Base-by-base conservation (phyloP, 2,113 vertebrate genomes). In the Amblyornis subalaris region DNA sequence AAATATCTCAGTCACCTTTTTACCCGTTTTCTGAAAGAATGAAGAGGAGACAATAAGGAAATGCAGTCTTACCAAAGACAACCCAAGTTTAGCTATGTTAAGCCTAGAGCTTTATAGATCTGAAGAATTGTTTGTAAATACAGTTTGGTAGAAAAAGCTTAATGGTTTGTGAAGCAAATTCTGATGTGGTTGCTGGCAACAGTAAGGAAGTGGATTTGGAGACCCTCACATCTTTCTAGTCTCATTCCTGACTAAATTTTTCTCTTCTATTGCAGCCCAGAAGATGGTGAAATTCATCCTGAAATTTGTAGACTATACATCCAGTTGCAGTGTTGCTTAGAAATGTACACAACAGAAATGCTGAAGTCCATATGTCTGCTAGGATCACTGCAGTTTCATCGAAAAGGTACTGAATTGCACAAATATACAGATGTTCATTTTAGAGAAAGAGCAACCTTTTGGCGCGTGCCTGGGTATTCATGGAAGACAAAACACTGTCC, bases 271-370 rank as follows among this genome's bases (percentile, higher is more conserved):
- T 98, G 69, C 97, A 99, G 99, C 93, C 98, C 99, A 33, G 99
- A 99, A 98, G 99, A 99, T 50, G 99, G 98, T 84, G 99, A 99
- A 96, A 99, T 99, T 97, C 99, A 99, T 94, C 99, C 99, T 76
- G 99, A 99, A 98, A 99, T 99, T 96, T 99, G 99, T 93, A 97
- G 99, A 86, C 98, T 99, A 84, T 99, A 99, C 85, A 99, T 99
- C 96, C 99, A 99, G 98, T 97, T 99, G 87, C 99, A 99, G 90
- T 99, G 99, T 96, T 99, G 99, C 97, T 98, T 99, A 97, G 99
- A 99, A 98, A 99, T 99, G 99, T 99, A 99, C 95, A 99, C 99
- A 88, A 98, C 99, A 58, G 99, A 99, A 98, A 99, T 99, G 99
- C 98, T 99, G 19, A 99, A 99, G 96, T 99, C 99, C 73, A 98